Evolutionary conservation across 2,888 invertebrate species (phyloP).

Genomic region (Mythimna impura): DNA sequence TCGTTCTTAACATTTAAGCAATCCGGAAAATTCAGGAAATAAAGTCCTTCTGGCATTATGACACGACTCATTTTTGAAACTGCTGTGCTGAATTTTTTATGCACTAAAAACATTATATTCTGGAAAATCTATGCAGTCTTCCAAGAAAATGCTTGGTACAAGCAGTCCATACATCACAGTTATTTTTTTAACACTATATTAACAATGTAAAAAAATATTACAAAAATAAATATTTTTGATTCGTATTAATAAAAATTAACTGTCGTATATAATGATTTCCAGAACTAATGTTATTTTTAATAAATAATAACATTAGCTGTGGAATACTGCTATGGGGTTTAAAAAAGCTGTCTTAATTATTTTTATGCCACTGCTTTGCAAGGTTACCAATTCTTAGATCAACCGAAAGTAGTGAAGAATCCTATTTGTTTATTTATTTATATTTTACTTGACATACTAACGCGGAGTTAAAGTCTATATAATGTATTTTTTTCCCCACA

Average conservation of each 20-base stretch:
- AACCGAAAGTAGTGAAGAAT: background rate
- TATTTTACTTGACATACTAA: background rate
- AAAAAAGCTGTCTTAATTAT: background rate
- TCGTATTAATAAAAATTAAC: no score
- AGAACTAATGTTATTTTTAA: no score
- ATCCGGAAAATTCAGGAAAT: no score
- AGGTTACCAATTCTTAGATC: background rate
- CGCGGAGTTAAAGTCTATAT: background rate
- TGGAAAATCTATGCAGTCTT: background rate
- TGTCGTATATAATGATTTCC: no score
- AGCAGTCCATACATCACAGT: no score
- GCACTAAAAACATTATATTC: background rate
- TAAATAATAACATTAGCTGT: background rate
- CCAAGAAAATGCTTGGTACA: background rate
- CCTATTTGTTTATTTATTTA: background rate
- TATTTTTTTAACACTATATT: no score
- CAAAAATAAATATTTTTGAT: no score
- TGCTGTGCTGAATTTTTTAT: no score
- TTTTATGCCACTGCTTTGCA: background rate
- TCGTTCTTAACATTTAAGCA: background rate
- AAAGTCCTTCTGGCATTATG: background rate
- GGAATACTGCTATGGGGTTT: background rate
- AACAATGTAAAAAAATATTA: no score
- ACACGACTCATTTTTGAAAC: background rate
- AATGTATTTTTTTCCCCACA: no score